Percentiles rank a stretch among this genome's conserved stretches.
phyloP scores from a whole-genome alignment of 1,140 invertebrate genomes.

The Sarcophaga bullata region DNA sequence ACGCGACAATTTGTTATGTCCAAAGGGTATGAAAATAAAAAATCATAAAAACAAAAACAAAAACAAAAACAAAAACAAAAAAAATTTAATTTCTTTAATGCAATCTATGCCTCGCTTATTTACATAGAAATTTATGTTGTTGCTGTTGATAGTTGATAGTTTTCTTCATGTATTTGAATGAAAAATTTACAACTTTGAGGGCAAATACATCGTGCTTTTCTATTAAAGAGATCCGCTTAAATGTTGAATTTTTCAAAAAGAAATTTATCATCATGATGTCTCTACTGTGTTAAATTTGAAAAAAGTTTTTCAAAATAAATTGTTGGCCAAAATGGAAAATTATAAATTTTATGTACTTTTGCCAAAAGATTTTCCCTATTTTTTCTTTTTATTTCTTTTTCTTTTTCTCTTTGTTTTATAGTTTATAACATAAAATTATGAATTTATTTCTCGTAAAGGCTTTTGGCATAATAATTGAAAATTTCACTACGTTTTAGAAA shows the following conservation, averaged over 20 bases:
- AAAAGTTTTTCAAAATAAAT: no score
- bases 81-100: no score
- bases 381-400: not conserved
- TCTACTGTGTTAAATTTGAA: not conserved
- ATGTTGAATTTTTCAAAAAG: not conserved
- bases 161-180: not conserved
- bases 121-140: slow-evolving; percentile 6
- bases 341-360: no score
- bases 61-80: not conserved
- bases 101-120: not conserved
- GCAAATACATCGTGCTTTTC: not conserved
- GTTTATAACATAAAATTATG: no score
- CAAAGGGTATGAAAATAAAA: not conserved
- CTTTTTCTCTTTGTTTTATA: no score
- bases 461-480: not conserved
- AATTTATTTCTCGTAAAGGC: no score
- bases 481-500: not conserved
- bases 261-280: slow-evolving; percentile 15
- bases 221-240: not conserved
- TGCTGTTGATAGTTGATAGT: not conserved
- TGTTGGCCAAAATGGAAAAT: no score
- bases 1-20: slow-evolving; percentile 26
- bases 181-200: slow-evolving; percentile 17
- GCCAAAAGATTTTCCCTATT: not conserved
- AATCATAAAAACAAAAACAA: not conserved